phyloP scores from a whole-genome alignment of 2,113 vertebrate species.

The Xyrauchen texanus region DNA sequence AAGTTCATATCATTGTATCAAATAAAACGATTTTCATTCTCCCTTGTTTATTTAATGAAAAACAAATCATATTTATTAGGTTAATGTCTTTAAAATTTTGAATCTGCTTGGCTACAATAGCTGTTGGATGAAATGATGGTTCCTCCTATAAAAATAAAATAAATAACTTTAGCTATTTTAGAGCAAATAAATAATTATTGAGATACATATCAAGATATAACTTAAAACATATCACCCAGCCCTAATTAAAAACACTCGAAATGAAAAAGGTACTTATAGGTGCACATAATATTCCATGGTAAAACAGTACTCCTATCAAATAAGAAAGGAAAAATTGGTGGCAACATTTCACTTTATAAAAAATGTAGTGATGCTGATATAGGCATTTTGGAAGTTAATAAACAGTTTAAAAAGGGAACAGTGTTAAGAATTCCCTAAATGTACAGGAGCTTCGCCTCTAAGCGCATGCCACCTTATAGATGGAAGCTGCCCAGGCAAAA shows the following conservation, averaged over 20 bases:
- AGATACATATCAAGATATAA: too few relatives aligned
- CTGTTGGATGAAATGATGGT: too few relatives aligned
- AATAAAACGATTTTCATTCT: too few relatives aligned
- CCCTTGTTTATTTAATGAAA: too few relatives aligned
- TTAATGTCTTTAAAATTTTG: too few relatives aligned
- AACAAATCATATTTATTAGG: too few relatives aligned
- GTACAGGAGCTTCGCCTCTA: background rate
- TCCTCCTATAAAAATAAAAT: too few relatives aligned
- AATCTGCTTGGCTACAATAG: too few relatives aligned
- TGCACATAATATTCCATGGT: background rate
- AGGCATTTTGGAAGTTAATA: background rate
- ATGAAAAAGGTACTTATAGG: background rate
- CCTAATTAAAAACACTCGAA: background rate
- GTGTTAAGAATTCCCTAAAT: constrained; percentile 28
- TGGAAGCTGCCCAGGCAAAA: constrained; percentile 29
- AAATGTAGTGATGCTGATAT: background rate
- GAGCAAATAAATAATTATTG: too few relatives aligned
- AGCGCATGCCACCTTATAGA: constrained; percentile 35
- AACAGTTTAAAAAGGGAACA: constrained; percentile 2
- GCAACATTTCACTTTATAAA: background rate
- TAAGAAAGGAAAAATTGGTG: background rate
- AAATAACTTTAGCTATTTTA: too few relatives aligned
- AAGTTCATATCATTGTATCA: too few relatives aligned
- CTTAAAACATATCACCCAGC: too few relatives aligned
- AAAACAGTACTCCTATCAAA: background rate